Conservation (phyloP, 2,888 invertebrate genomes). For the Allacma fusca region DNA sequence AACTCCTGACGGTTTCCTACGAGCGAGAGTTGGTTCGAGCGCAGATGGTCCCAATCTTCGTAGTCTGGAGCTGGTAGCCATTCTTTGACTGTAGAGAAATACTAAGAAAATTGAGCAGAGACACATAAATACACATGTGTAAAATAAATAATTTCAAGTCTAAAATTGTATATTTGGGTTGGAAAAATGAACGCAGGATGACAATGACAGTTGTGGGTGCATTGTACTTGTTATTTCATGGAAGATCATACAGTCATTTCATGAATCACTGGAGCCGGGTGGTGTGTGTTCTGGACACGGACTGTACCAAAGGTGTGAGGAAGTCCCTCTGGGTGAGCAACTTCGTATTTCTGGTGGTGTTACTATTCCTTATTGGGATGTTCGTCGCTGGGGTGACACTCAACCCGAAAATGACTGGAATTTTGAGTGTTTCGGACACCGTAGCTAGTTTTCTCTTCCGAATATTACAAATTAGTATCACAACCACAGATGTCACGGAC, state of each 20-base stretch:
- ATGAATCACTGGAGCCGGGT: conserved; percentile 24
- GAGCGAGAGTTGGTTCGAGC: conserved; percentile 20
- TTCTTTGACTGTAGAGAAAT: too few relatives aligned
- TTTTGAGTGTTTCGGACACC: neutral
- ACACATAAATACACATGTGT: too few relatives aligned
- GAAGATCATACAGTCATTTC: conserved; percentile 1
- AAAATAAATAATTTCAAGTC: too few relatives aligned
- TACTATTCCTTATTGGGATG: neutral
- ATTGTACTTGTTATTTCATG: neutral
- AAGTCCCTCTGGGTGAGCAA: conserved; percentile 8
- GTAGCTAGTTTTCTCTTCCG: neutral
- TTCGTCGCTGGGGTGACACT: neutral
- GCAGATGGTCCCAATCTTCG: conserved; percentile 29
- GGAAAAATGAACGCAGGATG: neutral
- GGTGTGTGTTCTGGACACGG: conserved; percentile 32
- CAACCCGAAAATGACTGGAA: conserved; percentile 1
- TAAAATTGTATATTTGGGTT: neutral
- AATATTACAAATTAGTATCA: neutral
- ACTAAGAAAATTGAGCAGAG: too few relatives aligned
- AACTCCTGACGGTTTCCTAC: neutral
- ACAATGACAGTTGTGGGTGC: neutral
- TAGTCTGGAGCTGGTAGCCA: conserved; percentile 30
- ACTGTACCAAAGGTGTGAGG: conserved; percentile 16
- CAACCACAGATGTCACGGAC: neutral
- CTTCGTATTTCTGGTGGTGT: neutral